A percentile compares a stretch with the other conserved stretches of the same genome.
phyloP scores from a whole-genome alignment of 2,888 invertebrate genomes.

The Liposcelis brunnea region DNA sequence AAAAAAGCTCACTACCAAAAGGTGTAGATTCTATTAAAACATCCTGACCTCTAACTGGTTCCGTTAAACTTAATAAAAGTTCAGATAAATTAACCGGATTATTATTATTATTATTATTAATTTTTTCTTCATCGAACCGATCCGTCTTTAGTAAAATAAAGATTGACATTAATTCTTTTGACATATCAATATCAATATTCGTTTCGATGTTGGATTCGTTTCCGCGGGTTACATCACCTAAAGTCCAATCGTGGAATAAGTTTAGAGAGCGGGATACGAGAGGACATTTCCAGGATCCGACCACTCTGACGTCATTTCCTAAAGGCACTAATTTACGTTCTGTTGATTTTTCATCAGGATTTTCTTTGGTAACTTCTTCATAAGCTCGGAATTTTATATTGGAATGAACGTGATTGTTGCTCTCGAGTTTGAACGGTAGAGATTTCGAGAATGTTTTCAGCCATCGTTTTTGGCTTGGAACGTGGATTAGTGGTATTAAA shows the following conservation, averaged over 20 bases:
- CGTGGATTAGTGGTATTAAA: conserved; percentile 28
- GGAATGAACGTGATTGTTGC: background rate
- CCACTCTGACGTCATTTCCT: conserved; percentile 25
- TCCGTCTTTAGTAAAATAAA: conserved; percentile 1
- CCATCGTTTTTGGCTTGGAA: background rate
- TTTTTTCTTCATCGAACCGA: too few species aligned
- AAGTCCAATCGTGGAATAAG: conserved; percentile 34
- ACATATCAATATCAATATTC: conserved; percentile 18
- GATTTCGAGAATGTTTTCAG: background rate
- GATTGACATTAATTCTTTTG: conserved; percentile 2
- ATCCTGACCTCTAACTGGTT: conserved; percentile 18
- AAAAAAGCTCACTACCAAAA: conserved; percentile 33
- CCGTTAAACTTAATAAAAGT: background rate
- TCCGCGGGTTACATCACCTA: conserved; percentile 30
- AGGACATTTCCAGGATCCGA: conserved; percentile 36
- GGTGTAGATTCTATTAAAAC: conserved; percentile 25
- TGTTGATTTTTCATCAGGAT: too few species aligned
- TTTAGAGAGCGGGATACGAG: conserved; percentile 32
- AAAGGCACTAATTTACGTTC: too few species aligned
- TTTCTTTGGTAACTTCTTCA: background rate
- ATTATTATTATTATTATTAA: background rate
- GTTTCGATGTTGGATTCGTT: conserved; percentile 29
- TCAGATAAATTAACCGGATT: background rate
- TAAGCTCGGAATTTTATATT: conserved; percentile 4
- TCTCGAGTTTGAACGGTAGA: background rate